These are phyloP conservation scores for Drosophila neotestacea DNA, from an alignment of 2,888 invertebrate species.

Conservation along the genomic window DNA sequence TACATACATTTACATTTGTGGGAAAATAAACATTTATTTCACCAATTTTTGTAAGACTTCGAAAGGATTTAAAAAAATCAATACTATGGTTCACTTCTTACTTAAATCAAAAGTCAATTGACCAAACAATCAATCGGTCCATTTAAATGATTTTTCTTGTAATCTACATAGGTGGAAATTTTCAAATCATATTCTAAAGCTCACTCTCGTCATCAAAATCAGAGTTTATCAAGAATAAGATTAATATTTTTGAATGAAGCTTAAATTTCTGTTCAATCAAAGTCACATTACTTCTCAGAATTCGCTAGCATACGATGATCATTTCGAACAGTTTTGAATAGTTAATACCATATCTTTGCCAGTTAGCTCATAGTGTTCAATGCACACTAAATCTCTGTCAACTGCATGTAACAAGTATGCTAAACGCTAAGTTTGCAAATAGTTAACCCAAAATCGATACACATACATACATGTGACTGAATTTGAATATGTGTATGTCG, in stretches of 20 bases:
- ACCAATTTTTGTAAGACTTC: too few relatives aligned
- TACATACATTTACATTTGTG: too few relatives aligned
- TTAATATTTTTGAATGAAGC: too few relatives aligned
- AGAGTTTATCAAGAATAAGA: neutral
- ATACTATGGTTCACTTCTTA: neutral
- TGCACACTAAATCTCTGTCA: slow-evolving; percentile 59
- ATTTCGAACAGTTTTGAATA: slow-evolving; percentile 10
- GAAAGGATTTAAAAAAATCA: too few relatives aligned
- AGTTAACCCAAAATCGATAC: slow-evolving; percentile 12
- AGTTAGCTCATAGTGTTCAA: slow-evolving; percentile 12
- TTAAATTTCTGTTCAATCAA: too few relatives aligned
- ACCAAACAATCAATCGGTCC: too few relatives aligned
- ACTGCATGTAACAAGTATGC: slow-evolving; percentile 23
- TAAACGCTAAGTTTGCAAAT: slow-evolving; percentile 5
- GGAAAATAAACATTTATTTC: too few relatives aligned
- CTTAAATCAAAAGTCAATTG: neutral
- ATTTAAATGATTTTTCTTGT: too few relatives aligned
- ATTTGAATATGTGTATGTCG: neutral
- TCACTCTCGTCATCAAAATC: slow-evolving; percentile 4
- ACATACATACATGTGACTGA: neutral
- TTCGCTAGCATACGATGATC: neutral
- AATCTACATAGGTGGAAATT: too few relatives aligned
- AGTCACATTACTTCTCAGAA: too few relatives aligned
- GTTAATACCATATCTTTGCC: neutral
- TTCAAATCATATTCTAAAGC: too few relatives aligned